Evolutionary conservation across 2,888 invertebrate species (phyloP).

Genomic region (Brachyopa scutellaris): DNA sequence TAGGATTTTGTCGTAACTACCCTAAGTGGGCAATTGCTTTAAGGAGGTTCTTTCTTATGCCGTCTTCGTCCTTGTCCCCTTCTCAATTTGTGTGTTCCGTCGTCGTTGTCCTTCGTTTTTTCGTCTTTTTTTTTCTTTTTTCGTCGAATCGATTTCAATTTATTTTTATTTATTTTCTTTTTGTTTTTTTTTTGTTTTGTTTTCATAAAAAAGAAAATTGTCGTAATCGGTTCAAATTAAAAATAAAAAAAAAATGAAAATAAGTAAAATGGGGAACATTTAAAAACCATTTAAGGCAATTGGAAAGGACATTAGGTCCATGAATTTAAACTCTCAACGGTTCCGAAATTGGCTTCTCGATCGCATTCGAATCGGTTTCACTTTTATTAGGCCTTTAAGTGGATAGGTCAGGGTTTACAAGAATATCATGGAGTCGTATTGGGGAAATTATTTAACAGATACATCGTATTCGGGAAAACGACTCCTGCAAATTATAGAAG

Average conservation of each 20-base stretch:
- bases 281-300: conserved; percentile 51
- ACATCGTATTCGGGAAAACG: too few species aligned
- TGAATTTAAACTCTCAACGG: too few species aligned
- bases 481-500: too few species aligned
- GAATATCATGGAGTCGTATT: too few species aligned
- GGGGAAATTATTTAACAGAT: too few species aligned
- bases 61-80: neutral
- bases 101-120: too few species aligned
- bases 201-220: conserved; percentile 52
- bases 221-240: conserved; percentile 47
- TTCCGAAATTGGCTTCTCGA: too few species aligned
- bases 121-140: conserved; percentile 12
- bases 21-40: conserved; percentile 68
- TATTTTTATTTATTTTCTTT: conserved; percentile 69
- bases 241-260: too few species aligned
- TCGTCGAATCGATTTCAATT: conserved; percentile 65
- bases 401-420: too few species aligned
- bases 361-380: too few species aligned
- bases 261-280: conserved; percentile 6
- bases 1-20: conserved; percentile 68
- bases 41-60: conserved; percentile 36
- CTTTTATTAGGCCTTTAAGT: too few species aligned
- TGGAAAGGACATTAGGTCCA: too few species aligned
- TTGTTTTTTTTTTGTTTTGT: conserved; percentile 66
- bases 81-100: neutral